Evolutionary conservation across 2,113 vertebrate genomes (phyloP), one percentile per base, ranked within the genome.

Genomic region (Campylorhamphus procurvoides): DNA sequence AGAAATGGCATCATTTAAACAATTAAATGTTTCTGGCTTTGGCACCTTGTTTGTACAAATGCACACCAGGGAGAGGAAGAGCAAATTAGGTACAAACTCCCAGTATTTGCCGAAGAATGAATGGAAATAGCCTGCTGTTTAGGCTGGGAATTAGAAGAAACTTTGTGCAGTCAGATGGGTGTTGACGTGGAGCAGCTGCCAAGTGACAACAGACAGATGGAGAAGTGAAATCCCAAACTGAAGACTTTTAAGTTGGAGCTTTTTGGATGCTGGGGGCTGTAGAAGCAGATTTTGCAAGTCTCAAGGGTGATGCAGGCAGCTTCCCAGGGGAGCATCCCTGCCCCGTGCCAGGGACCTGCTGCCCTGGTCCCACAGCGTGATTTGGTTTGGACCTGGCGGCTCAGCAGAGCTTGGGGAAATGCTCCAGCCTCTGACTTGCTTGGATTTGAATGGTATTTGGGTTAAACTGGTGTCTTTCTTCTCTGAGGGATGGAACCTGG

Each of bases 271-370:
- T 28, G 18, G 15, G 28, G 12, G 35, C 37, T 80, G 60, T 24
- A 55, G 33, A 47, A 46, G 5, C 10, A 52, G 72, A 24, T 22
- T 14, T 25, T 35, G 6, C 0, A 8, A 62, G 14, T 56, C 22
- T 23, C 39, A 5, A 3, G 28, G 44, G 18, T 0, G 3, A 37
- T 8, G 19, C 24, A 24, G 60, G 44, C 0, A 1, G 7, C 7
- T 77, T 55, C 33, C 47, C 7, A 0, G 8, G 14, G 44, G 40
- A 83, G 3, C 72, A 42, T 60, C 50, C 12, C 19, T 66, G 40
- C n/a, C 33, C 35, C 0, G 0, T 2, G 18, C n/a, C 18, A 12
- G 49, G 72, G 39, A 68, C 5, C 13, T 1, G 13, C 71, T 67
- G 47, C 49, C 22, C 53, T 59, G 67, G 17, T 27, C 49, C 62